Percentiles rank a stretch among this genome's conserved stretches.
phyloP scores from a whole-genome alignment of 2,888 invertebrate genomes.

The Andricus curvator region DNA sequence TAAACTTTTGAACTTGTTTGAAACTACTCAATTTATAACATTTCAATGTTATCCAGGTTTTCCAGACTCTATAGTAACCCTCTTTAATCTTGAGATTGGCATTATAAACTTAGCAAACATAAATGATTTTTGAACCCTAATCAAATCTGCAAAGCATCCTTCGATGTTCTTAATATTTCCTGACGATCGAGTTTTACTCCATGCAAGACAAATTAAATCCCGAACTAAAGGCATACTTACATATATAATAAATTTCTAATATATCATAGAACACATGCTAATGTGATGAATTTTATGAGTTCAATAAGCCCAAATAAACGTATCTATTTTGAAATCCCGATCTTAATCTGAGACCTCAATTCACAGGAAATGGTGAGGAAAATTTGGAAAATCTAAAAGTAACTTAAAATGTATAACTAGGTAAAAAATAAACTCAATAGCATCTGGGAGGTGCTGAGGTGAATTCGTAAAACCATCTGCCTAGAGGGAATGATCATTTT shows the following conservation, averaged over 20 bases:
- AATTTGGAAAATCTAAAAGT: background rate
- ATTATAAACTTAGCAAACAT: background rate
- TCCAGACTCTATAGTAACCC: no score
- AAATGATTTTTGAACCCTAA: background rate
- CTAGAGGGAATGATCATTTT: constrained; percentile 40
- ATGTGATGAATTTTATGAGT: constrained; percentile 4
- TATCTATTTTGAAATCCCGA: background rate
- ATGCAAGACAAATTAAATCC: constrained; percentile 13
- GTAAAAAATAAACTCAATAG: constrained; percentile 8
- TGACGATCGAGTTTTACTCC: background rate
- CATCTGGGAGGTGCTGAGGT: constrained; percentile 63
- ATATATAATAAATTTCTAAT: constrained; percentile 10
- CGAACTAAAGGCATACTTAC: constrained; percentile 23
- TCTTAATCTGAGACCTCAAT: constrained; percentile 41
- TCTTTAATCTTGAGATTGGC: background rate
- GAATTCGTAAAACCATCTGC: constrained; percentile 39
- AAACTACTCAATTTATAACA: no score
- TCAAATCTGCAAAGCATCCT: background rate
- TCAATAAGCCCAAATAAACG: background rate
- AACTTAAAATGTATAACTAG: background rate
- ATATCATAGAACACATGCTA: constrained; percentile 12
- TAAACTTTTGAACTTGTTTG: no score
- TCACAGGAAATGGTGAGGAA: background rate
- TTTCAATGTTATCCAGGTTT: no score
- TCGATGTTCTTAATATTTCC: background rate